Evolutionary conservation across 1,140 invertebrate species (phyloP), one percentile per base, ranked within the genome.

Genomic region (Eurosta solidaginis): DNA sequence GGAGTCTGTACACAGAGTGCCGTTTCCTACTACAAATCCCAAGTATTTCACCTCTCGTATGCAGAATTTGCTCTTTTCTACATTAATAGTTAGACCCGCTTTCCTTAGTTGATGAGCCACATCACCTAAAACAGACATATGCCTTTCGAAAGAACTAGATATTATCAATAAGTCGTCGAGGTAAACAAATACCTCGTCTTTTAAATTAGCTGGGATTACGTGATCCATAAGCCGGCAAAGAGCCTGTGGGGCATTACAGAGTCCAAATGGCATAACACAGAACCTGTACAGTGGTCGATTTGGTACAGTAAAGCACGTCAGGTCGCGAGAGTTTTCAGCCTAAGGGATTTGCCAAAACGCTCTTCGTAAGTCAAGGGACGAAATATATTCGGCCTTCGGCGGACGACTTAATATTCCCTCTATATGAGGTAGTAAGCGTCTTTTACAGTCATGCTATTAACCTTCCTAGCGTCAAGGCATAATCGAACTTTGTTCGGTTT

Each of bases 261-360:
- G 27, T 6, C 63, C 63, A 25, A 68, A 68, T 17, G 63, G 63
- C 22, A 33, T 27, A 29, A 68, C 63, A 36, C 22, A 36, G 27
- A 10, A 68, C n/a, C 63, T 27, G 27, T 68, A 33, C 22, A 68
- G n/a, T 6, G 33, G 63, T 68, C 27, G 4, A 9, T 68, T 68
- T 14, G 14, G 63, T 17, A 68, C 33, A 9, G 63, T 68, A n/a
- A 68, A 27, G 27, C 63, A 68, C 25, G 63, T 68, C 7, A 68
- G 27, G 27, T 68, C 27, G 7, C 63, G 63, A 27, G 63, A 68
- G 3, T 68, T 36, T 36, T 68, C 27, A 5, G 22, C 63, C 63
- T 10, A 68, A 68, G 63, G 27, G 27, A 68, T 68, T 68, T 68
- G 63, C 22, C 63, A 68, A 54, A 54, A 20, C 25, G 50, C 50